Evolutionary conservation across 2,888 invertebrate species (phyloP), one percentile per base, ranked within the genome.

Genomic region (Dolichopus griseipennis): DNA sequence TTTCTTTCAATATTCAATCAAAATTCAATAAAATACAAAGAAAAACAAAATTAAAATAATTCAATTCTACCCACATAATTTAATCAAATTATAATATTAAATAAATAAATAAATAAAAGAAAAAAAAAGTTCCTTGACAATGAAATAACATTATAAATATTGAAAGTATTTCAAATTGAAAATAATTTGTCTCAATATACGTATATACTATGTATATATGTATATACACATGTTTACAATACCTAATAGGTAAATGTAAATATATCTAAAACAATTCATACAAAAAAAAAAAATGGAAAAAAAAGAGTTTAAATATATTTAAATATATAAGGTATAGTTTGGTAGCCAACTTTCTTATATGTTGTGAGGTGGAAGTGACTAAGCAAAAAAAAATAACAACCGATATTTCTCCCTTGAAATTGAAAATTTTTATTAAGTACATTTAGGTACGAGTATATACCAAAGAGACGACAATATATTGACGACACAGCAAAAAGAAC

Each of bases 21-120:
- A 37, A 37, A 37, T 37, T 37, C 27, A 27, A 27, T 27, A 27
- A 27, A 27, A 27, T 27, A 27, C 27, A 27, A 27, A 37, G 4
- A 37, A 37, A 37, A 7, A 37, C 1, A 37, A 37, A 37, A 37
- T 10, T 10, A 37, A 37, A 37, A 10, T 37, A 12, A 37, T 10
- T 52, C n/a, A 52, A 52, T 52, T 52, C 52, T 52, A n/a, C 52
- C 52, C 52, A 52, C 52, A 52, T 15, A 52, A 52, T 52, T 52
- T 52, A 52, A 52, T 52, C 6, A 52, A 15, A 52, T 52, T 52
- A 18, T 6, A 52, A 52, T 52, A 52, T 52, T 52, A 52, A 52
- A 37, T 7, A 37, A 37, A 37, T 4, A 27, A 41, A 15, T 41
- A 15, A 15, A 41, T 6, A 41, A 52, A 52, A 15, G 8, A 41